These are phyloP conservation scores for Cheilinus undulatus DNA, from an alignment of 2,113 vertebrate species.

Conservation along the genomic window DNA sequence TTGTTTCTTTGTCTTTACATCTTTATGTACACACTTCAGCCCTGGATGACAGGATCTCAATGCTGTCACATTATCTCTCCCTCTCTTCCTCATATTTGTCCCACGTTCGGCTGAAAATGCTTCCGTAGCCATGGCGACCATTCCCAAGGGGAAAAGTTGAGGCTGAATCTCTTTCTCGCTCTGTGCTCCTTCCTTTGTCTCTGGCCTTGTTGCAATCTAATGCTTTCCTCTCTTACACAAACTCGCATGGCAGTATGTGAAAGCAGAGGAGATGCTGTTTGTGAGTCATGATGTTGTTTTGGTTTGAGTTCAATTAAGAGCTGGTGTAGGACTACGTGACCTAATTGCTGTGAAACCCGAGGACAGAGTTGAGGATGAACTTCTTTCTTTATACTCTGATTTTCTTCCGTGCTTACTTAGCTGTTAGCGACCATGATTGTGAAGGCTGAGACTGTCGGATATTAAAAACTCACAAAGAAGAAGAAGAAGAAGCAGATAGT, in stretches of 20 bases:
- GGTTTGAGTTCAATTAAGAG: slow-evolving; percentile 10
- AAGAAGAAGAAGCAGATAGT: slow-evolving; percentile 4
- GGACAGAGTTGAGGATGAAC: background rate
- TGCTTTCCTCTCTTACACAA: slow-evolving; percentile 3
- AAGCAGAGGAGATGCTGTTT: slow-evolving; percentile 29
- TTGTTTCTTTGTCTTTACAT: background rate
- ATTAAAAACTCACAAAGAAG: background rate
- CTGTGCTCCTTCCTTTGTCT: slow-evolving; percentile 58
- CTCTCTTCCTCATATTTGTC: slow-evolving; percentile 51
- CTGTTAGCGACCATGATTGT: slow-evolving; percentile 15
- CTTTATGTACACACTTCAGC: background rate
- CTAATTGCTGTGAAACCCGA: slow-evolving; percentile 19
- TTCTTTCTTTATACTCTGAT: background rate
- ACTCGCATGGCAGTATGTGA: slow-evolving; percentile 7
- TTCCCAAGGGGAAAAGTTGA: slow-evolving; percentile 77
- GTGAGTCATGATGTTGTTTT: slow-evolving; percentile 34
- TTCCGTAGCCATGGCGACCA: slow-evolving; percentile 78
- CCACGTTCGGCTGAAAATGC: slow-evolving; percentile 64
- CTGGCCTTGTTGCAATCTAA: slow-evolving; percentile 47
- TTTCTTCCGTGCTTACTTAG: background rate
- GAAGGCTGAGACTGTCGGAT: background rate
- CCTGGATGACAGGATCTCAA: background rate
- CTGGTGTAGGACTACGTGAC: slow-evolving; percentile 7
- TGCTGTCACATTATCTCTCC: slow-evolving; percentile 18
- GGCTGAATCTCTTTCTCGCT: slow-evolving; percentile 60